These are phyloP conservation scores for Conger conger DNA, from an alignment of 2,113 vertebrate species.

Conservation along the genomic window DNA sequence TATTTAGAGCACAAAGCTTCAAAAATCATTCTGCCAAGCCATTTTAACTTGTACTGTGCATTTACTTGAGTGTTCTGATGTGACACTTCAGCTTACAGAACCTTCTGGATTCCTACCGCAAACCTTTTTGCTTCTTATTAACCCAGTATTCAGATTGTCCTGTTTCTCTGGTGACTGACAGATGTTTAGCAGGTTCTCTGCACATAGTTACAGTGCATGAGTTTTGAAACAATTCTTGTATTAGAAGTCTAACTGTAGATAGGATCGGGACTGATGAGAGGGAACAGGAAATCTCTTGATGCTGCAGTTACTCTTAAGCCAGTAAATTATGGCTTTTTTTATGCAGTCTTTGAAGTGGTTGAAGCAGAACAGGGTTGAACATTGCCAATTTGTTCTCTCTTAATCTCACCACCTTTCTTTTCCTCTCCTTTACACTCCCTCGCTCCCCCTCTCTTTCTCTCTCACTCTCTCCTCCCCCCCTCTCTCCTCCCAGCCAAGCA, in stretches of 20 bases:
- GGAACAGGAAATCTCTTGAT: not conserved
- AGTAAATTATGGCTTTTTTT: too few relatives aligned
- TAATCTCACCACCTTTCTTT: too few relatives aligned
- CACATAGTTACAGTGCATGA: not conserved
- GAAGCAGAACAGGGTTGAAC: too few relatives aligned
- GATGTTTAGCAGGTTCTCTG: not conserved
- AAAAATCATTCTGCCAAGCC: not conserved
- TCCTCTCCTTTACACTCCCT: not conserved
- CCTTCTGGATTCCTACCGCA: not conserved
- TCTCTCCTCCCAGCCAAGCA: slow-evolving; percentile 72
- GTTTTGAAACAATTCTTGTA: not conserved
- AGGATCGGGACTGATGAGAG: not conserved
- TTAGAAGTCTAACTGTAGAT: not conserved
- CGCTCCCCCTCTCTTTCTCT: not conserved
- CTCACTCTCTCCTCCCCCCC: slow-evolving; percentile 71
- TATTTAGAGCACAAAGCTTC: not conserved
- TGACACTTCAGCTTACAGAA: not conserved
- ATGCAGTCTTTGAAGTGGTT: too few relatives aligned
- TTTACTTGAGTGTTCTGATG: not conserved
- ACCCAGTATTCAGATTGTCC: not conserved
- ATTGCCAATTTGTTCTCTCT: too few relatives aligned
- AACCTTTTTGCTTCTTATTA: not conserved
- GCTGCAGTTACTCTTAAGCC: not conserved
- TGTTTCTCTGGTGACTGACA: not conserved
- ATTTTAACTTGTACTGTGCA: too few relatives aligned